Conservation (phyloP, 2,797 vertebrate genomes). For the Aselliscus stoliczkanus region DNA sequence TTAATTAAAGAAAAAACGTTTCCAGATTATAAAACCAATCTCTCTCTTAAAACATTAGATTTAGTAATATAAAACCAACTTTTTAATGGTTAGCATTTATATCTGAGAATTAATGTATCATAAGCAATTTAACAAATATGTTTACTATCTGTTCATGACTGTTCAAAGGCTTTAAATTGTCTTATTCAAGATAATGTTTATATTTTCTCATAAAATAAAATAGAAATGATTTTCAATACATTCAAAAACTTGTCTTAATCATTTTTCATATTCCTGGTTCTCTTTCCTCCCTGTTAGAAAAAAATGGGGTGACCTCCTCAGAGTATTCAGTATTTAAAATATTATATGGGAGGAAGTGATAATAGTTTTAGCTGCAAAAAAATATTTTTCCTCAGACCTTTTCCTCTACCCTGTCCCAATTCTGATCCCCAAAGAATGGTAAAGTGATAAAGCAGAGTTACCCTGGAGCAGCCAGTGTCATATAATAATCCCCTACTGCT, state of each 20-base stretch:
- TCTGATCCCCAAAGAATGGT: neutral
- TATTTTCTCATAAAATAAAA: slow-evolving; percentile 3
- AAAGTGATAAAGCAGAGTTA: neutral
- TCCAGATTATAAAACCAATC: neutral
- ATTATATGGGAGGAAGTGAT: neutral
- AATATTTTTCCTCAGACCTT: neutral
- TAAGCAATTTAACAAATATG: neutral
- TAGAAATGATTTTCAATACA: neutral
- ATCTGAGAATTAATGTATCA: neutral
- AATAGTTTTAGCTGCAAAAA: neutral
- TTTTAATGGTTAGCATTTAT: neutral
- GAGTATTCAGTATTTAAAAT: neutral
- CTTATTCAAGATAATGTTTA: neutral
- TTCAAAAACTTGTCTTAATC: neutral
- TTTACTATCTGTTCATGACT: neutral
- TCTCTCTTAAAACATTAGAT: neutral
- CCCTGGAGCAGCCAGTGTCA: neutral
- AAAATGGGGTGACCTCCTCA: neutral
- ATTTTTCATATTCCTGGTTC: neutral
- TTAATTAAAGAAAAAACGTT: neutral
- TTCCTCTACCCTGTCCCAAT: neutral
- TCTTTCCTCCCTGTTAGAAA: neutral
- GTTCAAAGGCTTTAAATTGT: neutral
- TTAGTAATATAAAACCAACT: neutral
- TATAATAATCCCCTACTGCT: neutral